Percentiles rank a stretch among this genome's conserved stretches.
phyloP scores from a whole-genome alignment of 1,140 invertebrate species.

The Dendroctonus valens region DNA sequence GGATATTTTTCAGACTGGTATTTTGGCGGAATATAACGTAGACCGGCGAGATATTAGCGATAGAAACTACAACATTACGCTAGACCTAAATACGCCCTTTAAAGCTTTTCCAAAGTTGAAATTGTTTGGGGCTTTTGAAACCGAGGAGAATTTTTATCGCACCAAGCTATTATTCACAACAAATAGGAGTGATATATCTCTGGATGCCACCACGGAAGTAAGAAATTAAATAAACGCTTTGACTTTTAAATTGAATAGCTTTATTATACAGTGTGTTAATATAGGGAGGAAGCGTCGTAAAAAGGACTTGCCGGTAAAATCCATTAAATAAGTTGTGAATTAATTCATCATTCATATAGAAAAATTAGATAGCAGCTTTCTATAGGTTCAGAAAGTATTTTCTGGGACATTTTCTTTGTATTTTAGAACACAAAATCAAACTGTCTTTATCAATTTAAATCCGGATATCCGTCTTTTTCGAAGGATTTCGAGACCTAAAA shows the following conservation, averaged over 20 bases:
- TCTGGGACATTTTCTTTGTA: not conserved
- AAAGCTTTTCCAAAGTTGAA: conserved; percentile 53
- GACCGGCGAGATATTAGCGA: conserved; percentile 50
- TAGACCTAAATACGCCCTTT: conserved; percentile 59
- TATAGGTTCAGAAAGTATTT: too few species aligned
- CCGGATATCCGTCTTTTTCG: conserved; percentile 32
- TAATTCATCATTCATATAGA: too few species aligned
- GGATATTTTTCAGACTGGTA: conserved; percentile 49
- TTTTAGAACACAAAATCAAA: conserved; percentile 21
- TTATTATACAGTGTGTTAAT: conserved; percentile 24
- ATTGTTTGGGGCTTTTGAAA: conserved; percentile 52
- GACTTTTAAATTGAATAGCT: conserved; percentile 36
- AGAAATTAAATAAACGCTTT: conserved; percentile 35
- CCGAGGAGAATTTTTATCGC: conserved; percentile 56
- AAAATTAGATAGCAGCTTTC: too few species aligned
- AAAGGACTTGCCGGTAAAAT: too few species aligned
- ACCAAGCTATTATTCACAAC: conserved; percentile 53
- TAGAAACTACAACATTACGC: conserved; percentile 51
- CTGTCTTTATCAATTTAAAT: conserved; percentile 36
- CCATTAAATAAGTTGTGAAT: too few species aligned
- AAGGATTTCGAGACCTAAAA: conserved; percentile 26
- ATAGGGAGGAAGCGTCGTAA: not conserved
- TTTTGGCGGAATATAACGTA: conserved; percentile 55
- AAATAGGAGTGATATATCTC: conserved; percentile 50
- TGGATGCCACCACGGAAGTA: conserved; percentile 55